Evolutionary conservation across 2,113 vertebrate genomes (phyloP).

Genomic region (Mugil cephalus): DNA sequence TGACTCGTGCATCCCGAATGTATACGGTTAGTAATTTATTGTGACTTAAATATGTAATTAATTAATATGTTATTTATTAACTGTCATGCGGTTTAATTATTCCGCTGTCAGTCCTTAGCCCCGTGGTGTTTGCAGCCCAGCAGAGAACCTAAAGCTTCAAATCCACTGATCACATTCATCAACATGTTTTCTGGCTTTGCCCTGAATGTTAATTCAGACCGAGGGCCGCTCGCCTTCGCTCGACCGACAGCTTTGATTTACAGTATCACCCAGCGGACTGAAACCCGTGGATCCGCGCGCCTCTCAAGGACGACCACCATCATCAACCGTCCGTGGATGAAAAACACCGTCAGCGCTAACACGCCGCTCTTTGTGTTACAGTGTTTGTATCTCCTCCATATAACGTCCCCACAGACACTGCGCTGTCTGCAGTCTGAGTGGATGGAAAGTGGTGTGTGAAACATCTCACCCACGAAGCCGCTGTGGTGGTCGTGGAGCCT

Average conservation of each 20-base stretch:
- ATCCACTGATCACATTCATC: conserved; percentile 21
- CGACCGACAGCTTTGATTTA: conserved; percentile 22
- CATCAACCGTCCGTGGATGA: conserved; percentile 40
- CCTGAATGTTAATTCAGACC: conserved; percentile 39
- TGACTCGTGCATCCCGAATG: too few relatives aligned
- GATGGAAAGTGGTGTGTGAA: conserved; percentile 9
- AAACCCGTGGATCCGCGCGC: conserved; percentile 33
- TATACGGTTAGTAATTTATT: too few relatives aligned
- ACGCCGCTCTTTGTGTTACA: not conserved
- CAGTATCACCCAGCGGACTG: conserved; percentile 25
- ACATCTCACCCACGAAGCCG: not conserved
- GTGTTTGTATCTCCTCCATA: not conserved
- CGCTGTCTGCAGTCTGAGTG: conserved; percentile 10
- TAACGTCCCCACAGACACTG: not conserved
- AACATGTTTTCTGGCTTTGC: conserved; percentile 21
- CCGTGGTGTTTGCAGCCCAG: not conserved
- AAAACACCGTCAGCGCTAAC: conserved; percentile 64
- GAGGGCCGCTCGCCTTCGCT: not conserved
- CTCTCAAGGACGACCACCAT: conserved; percentile 55
- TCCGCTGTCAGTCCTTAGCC: not conserved
- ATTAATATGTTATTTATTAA: too few relatives aligned
- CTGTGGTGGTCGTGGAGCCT: too few relatives aligned
- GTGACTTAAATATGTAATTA: too few relatives aligned
- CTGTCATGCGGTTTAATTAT: too few relatives aligned
- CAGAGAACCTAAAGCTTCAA: conserved; percentile 17